phyloP scores from a whole-genome alignment of 2,113 vertebrate genomes.

The Psephotus haematonotus region DNA sequence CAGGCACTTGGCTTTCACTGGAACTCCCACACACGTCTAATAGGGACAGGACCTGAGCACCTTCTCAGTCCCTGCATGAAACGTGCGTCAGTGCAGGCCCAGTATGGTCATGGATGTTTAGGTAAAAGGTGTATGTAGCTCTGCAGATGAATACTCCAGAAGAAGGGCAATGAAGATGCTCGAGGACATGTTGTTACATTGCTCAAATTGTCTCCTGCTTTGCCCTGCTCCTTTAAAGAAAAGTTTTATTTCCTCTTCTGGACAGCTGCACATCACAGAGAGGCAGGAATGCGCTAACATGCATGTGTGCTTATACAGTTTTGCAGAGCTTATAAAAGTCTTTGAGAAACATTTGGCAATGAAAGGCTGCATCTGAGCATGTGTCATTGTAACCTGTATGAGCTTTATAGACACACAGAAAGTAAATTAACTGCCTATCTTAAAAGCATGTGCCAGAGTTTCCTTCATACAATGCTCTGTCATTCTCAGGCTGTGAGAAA shows the following conservation, averaged over 20 bases:
- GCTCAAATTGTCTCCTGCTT: neutral
- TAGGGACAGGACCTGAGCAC: neutral
- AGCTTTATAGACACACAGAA: neutral
- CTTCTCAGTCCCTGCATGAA: neutral
- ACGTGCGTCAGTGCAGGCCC: neutral
- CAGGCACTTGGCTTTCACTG: neutral
- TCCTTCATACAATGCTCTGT: neutral
- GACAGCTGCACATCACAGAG: neutral
- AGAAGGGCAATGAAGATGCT: neutral
- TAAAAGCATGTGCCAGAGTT: neutral
- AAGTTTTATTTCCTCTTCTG: neutral
- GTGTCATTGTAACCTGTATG: neutral
- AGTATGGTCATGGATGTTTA: neutral
- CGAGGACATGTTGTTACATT: neutral
- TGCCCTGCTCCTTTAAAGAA: neutral
- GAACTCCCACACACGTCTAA: neutral
- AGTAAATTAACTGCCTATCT: neutral
- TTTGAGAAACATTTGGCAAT: neutral
- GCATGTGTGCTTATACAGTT: neutral
- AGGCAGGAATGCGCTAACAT: neutral
- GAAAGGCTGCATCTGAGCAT: neutral
- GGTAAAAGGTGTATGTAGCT: neutral
- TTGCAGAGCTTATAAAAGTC: neutral
- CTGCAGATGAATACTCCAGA: neutral
- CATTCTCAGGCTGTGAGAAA: neutral